Conservation (phyloP, 2,797 vertebrate genomes). For the Catostomus latipinnis region DNA sequence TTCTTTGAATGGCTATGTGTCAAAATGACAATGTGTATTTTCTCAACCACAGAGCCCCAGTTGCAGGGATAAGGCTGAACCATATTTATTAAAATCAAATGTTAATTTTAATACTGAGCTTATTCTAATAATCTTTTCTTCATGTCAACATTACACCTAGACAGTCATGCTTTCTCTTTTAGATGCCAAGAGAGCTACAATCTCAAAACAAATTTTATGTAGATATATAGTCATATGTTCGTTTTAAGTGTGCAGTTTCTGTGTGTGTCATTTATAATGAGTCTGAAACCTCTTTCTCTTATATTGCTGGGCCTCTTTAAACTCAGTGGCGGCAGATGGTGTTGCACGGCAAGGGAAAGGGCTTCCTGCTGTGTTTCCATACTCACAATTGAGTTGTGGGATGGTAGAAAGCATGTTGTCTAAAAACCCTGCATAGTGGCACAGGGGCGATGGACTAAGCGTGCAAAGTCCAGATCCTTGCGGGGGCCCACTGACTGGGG, state of each 20-base stretch:
- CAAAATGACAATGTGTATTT: constrained; percentile 30
- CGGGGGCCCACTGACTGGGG: constrained; percentile 22
- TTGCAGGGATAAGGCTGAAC: neutral
- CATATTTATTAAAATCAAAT: neutral
- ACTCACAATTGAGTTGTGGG: constrained; percentile 45
- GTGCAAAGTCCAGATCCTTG: constrained; percentile 31
- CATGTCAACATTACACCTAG: too few species aligned
- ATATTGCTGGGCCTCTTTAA: constrained; percentile 27
- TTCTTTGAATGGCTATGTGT: constrained; percentile 44
- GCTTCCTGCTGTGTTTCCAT: constrained; percentile 48
- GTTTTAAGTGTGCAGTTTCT: constrained; percentile 9
- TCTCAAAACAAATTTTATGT: too few species aligned
- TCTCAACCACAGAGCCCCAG: neutral
- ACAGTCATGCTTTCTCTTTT: too few species aligned
- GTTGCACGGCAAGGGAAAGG: constrained; percentile 33
- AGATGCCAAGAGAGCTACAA: too few species aligned
- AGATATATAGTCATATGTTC: too few species aligned
- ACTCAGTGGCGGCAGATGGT: constrained; percentile 61
- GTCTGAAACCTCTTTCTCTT: neutral
- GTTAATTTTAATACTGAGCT: neutral
- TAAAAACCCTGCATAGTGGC: constrained; percentile 11
- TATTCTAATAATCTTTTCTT: too few species aligned
- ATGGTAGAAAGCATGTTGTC: constrained; percentile 39
- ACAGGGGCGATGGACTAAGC: constrained; percentile 11
- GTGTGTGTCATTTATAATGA: constrained; percentile 37